These are phyloP conservation scores for Oceanites oceanicus DNA, from an alignment of 2,113 vertebrate genomes.

Conservation along the genomic window DNA sequence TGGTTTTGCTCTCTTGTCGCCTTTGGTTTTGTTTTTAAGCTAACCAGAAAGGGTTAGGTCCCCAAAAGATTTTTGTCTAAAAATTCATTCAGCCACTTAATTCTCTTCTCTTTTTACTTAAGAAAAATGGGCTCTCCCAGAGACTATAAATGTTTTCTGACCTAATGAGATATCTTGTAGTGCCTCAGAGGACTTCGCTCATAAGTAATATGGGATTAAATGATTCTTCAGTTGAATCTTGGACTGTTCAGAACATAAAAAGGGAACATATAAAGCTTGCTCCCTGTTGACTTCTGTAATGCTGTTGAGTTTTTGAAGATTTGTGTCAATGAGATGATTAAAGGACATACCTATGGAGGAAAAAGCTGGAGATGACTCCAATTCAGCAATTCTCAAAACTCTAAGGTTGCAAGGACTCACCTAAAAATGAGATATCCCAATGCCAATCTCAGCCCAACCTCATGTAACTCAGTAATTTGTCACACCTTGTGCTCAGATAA, in stretches of 20 bases:
- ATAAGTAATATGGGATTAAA: background rate
- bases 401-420: fast-evolving
- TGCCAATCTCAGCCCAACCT: background rate
- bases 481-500: background rate
- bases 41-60: background rate
- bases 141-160: background rate
- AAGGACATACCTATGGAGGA: background rate
- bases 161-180: background rate
- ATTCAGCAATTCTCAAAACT: background rate
- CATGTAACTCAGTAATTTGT: background rate
- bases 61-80: background rate
- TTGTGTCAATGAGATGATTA: background rate
- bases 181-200: background rate
- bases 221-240: background rate
- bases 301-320: background rate
- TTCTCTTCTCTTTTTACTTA: background rate
- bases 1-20: background rate
- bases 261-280: background rate
- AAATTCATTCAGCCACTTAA: background rate
- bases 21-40: background rate
- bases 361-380: background rate
- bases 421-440: background rate
- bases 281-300: background rate
- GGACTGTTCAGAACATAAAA: background rate
- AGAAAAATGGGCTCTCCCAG: background rate